Evolutionary conservation across 2,888 invertebrate genomes (phyloP), one percentile per base, ranked within the genome.

Genomic region (Camponotus fellah): DNA sequence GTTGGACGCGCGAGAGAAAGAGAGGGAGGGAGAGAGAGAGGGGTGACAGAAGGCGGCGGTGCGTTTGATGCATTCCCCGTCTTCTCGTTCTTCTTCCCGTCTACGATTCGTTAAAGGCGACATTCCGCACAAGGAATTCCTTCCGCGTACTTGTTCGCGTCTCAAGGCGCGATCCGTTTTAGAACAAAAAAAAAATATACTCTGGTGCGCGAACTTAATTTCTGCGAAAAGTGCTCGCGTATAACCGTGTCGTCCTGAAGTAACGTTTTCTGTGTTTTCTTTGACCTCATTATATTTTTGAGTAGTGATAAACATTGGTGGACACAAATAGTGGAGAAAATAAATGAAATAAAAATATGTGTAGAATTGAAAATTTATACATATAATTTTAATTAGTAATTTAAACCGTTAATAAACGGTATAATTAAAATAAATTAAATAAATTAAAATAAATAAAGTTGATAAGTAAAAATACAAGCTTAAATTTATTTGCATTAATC

Each of bases 101-200:
- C 32, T 21, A 56, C 62, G 66, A 66, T 58, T 68, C 77, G 14
- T 58, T 62, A 58, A 66, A 68, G 53, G 53, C 66, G 66, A 68
- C 66, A 68, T 77, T 77, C 77, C 37, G 49, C 56, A 26, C 32
- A 32, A 32, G 66, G 56, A 66, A 40, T 66, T 40, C 12, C 64
- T 76, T 74, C 77, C 77, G 66, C 66, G 75, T 76, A 40, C 74
- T 26, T n/a, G 14, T 10, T 62, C 74, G 74, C 32, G 74, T 46
- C n/a, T 26, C 21, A 37, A 26, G 8, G 3, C 75, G 65, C 40
- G 76, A 53, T 37, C 17, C 21, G 17, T 21, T 46, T 26, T 53
- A 40, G 26, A 37, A 26, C 21, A 53, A 46, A 37, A 34, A 17
- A 17, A 46, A 37, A 34, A 32, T 40, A 40, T 12, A 6, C 12